These are phyloP conservation scores for Malurus melanocephalus DNA, from an alignment of 2,113 vertebrate genomes.

Conservation along the genomic window DNA sequence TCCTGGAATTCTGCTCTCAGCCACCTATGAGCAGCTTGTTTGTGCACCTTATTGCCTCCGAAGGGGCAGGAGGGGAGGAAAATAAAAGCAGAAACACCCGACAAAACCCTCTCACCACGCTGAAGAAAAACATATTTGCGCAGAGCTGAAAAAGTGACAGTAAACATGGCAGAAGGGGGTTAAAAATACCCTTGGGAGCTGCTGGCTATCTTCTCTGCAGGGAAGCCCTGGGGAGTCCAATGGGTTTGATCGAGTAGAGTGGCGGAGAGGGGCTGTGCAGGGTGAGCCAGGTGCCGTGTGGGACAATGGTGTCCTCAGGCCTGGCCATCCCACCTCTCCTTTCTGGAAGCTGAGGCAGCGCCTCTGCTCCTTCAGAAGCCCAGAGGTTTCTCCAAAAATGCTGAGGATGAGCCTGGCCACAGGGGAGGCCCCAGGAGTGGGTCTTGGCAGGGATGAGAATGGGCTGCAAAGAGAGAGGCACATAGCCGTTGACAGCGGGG, in stretches of 20 bases:
- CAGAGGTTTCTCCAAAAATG: background rate
- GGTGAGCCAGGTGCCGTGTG: rapidly evolving
- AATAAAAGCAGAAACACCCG: background rate
- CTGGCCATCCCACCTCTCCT: background rate
- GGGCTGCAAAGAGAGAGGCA: background rate
- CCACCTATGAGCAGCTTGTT: background rate
- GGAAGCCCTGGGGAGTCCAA: background rate
- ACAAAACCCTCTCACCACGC: background rate
- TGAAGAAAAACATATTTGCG: background rate
- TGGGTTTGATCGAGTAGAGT: rapidly evolving
- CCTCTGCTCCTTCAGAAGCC: background rate
- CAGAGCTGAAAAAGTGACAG: background rate
- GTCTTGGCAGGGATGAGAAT: rapidly evolving
- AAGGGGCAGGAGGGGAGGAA: background rate
- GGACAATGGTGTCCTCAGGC: no score
- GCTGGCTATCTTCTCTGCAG: background rate
- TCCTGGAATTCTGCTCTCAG: background rate
- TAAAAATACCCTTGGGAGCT: background rate
- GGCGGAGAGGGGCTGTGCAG: background rate
- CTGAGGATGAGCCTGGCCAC: rapidly evolving
- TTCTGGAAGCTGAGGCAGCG: background rate
- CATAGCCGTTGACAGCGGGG: rapidly evolving
- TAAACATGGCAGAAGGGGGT: background rate
- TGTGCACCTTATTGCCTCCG: background rate
- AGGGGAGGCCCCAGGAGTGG: rapidly evolving